A percentile compares a stretch with the other conserved stretches of the same genome.
Conservation (phyloP, 2,888 invertebrate genomes). For the Hyles lineata region DNA sequence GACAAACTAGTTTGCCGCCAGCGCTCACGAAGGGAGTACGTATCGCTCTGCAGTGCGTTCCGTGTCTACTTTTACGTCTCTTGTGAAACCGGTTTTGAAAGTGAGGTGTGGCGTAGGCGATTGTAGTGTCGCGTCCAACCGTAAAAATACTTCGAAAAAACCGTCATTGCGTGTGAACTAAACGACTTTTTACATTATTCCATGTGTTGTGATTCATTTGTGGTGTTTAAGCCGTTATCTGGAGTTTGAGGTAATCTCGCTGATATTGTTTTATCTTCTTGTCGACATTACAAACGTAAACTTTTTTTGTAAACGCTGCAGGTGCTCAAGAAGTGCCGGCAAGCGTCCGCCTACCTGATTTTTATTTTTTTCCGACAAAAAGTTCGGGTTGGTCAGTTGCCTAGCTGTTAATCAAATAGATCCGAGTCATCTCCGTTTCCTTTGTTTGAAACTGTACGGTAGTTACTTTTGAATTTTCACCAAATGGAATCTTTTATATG, state of each 20-base stretch:
- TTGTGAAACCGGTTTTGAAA: slow-evolving; percentile 78
- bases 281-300: slow-evolving; percentile 18
- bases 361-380: slow-evolving; percentile 11
- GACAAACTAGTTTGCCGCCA: slow-evolving; percentile 58
- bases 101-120: slow-evolving; percentile 80
- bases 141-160: slow-evolving; percentile 58
- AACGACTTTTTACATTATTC: slow-evolving; percentile 42
- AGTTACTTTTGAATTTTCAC: background rate
- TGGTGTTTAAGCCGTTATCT: slow-evolving; percentile 33
- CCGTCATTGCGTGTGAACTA: slow-evolving; percentile 53
- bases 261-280: slow-evolving; percentile 32
- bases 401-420: background rate
- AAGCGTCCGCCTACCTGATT: slow-evolving; percentile 21
- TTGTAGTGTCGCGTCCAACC: slow-evolving; percentile 70
- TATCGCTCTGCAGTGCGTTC: slow-evolving; percentile 47
- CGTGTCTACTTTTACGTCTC: slow-evolving; percentile 75
- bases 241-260: slow-evolving; percentile 41
- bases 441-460: slow-evolving; percentile 14
- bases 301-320: slow-evolving; percentile 20
- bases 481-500: background rate
- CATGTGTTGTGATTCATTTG: slow-evolving; percentile 55
- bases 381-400: slow-evolving; percentile 23
- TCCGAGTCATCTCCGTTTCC: background rate
- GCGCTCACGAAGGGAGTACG: slow-evolving; percentile 53
- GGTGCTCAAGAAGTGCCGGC: slow-evolving; percentile 21